A percentile compares a stretch with the other conserved stretches of the same genome.
phyloP scores from a whole-genome alignment of 2,113 vertebrate genomes.

The Gymnorhina tibicen region DNA sequence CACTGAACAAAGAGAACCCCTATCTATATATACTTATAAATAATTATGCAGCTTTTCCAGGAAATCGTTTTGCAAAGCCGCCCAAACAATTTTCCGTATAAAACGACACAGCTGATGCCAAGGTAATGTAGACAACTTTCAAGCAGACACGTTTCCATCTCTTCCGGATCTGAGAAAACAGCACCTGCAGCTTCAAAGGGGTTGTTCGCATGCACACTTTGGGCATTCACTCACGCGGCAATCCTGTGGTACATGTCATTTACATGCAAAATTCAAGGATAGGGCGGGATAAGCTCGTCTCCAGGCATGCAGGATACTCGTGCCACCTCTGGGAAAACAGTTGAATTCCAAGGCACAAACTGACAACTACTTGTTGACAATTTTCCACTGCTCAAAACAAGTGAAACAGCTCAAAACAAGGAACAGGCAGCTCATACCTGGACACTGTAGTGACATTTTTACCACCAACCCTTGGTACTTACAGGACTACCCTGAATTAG shows the following conservation, averaged over 20 bases:
- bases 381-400: background rate
- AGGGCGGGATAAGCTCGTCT: background rate
- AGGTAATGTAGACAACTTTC: background rate
- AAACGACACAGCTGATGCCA: background rate
- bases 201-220: background rate
- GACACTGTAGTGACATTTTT: background rate
- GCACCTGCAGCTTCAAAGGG: background rate
- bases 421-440: background rate
- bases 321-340: background rate
- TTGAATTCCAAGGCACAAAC: background rate
- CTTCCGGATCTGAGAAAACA: background rate
- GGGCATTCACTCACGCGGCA: background rate
- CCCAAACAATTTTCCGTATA: background rate
- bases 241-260: background rate
- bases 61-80: background rate
- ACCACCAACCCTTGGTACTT: background rate
- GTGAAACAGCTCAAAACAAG: too few relatives aligned
- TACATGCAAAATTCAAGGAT: background rate
- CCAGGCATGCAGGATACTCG: too few relatives aligned
- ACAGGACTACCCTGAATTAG: background rate
- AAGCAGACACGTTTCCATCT: background rate
- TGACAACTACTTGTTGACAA: background rate
- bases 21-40: background rate
- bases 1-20: background rate
- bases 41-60: background rate